Conservation (phyloP, 2,797 vertebrate species). For the Vireo griseus region DNA sequence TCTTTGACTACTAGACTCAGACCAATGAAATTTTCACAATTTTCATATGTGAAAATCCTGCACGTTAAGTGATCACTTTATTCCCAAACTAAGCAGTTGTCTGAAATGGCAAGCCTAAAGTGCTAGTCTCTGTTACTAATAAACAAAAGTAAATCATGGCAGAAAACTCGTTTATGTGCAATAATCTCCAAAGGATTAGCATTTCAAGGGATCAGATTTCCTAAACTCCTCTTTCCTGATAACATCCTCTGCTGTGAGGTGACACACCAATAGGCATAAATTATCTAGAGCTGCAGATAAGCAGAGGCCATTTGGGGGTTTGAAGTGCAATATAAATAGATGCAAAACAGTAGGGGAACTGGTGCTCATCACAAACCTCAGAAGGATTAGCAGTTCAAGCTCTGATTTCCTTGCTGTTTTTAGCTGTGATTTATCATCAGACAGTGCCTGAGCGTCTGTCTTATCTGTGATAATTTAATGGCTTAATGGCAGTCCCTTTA, state of each 20-base stretch:
- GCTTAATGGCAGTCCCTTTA: conserved; percentile 73
- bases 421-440: conserved; percentile 72
- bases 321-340: conserved; percentile 73
- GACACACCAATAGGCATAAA: conserved; percentile 74
- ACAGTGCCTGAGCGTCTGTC: conserved; percentile 56
- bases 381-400: conserved; percentile 73
- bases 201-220: conserved; percentile 75
- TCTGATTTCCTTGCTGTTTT: conserved; percentile 68
- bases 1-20: conserved; percentile 44
- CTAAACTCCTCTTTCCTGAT: conserved; percentile 68
- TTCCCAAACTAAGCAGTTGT: conserved; percentile 61
- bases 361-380: conserved; percentile 66
- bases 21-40: not conserved
- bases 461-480: conserved; percentile 76
- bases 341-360: conserved; percentile 69
- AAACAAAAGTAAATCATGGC: conserved; percentile 70
- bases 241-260: conserved; percentile 67
- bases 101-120: conserved; percentile 62
- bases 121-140: conserved; percentile 60
- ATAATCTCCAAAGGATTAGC: conserved; percentile 71
- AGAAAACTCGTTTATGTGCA: conserved; percentile 64
- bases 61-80: conserved; percentile 55
- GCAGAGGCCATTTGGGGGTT: conserved; percentile 68
- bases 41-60: conserved; percentile 45
- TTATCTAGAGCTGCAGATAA: conserved; percentile 78